These are phyloP conservation scores for Drosophila micromelanica DNA, from an alignment of 1,140 invertebrate species.

Conservation along the genomic window DNA sequence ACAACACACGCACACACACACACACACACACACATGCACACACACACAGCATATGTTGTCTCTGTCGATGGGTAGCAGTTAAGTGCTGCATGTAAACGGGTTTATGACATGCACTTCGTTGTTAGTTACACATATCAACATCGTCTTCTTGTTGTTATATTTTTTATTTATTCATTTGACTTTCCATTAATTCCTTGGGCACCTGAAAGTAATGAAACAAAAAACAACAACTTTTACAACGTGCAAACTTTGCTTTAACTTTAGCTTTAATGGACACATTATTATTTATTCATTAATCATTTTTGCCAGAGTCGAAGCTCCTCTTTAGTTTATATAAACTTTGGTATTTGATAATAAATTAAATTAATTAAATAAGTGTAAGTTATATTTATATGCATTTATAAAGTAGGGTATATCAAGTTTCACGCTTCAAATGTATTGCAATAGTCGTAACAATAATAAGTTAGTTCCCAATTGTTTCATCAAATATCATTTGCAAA, in stretches of 20 bases:
- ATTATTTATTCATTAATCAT: no score
- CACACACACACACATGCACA: not conserved
- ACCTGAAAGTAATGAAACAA: slow-evolving; percentile 45
- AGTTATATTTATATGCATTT: no score
- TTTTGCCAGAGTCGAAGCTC: no score
- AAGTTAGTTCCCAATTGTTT: slow-evolving; percentile 39
- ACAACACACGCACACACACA: slow-evolving; percentile 16
- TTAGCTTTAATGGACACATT: slow-evolving; percentile 15
- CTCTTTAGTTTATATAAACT: no score
- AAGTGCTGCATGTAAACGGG: slow-evolving; percentile 54
- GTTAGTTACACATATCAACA: slow-evolving; percentile 8
- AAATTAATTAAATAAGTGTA: no score
- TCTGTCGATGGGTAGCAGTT: slow-evolving; percentile 43
- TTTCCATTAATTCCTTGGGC: slow-evolving; percentile 26
- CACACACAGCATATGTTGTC: slow-evolving; percentile 13
- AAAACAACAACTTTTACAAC: not conserved
- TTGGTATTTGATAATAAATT: no score
- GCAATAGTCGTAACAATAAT: slow-evolving; percentile 29
- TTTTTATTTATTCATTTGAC: slow-evolving; percentile 27
- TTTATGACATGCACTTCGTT: slow-evolving; percentile 39
- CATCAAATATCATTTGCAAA: slow-evolving; percentile 4
- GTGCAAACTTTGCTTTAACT: slow-evolving; percentile 6
- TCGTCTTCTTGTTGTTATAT: not conserved
- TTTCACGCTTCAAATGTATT: slow-evolving; percentile 31
- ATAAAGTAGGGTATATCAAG: no score